Evolutionary conservation across 2,113 vertebrate genomes (phyloP), one percentile per base, ranked within the genome.

Genomic region (Sander lucioperca): DNA sequence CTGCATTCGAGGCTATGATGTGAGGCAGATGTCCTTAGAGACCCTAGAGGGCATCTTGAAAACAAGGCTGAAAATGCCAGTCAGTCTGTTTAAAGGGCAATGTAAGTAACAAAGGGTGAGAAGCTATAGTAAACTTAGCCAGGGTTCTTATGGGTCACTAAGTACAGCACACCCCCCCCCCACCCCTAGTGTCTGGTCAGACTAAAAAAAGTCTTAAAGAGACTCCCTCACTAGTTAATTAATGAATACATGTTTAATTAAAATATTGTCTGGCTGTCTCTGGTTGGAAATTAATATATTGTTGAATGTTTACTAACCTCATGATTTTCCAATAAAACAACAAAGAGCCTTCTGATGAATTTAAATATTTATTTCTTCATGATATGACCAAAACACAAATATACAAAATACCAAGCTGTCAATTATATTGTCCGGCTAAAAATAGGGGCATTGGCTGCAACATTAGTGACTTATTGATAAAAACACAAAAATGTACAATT

Each of bases 391-490:
- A 87, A 87, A 80, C 89, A 89, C 85, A 92, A 89, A 91, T 80
- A 86, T 92, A 93, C 84, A 91, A 94, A 94, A 93, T 85, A 89
- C 78, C 75, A 84, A 85, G 78, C 19, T 74, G 82, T 85, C 74
- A 80, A 53, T 77, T 66, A 70, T 75, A 74, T 63, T 72, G 53
- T 89, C 51, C 48, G 66, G 72, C 73, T 77, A 78, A 64, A 70
- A 82, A 74, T 75, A 79, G 83, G 53, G 51, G 21, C 70, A 80
- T 65, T 62, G 21, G 74, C 57, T 76, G 81, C 43, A 67, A 88
- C 74, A 76, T 66, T 69, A 85, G 58, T 81, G 30, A 72, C 83
- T 69, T 62, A 80, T 45, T 85, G 61, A 89, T 84, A 85, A 56
- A 91, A 88, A 87, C 27, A 82, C 71, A 90, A 39, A 86, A 86